These are phyloP conservation scores for Zalophus californianus DNA, from an alignment of 2,797 vertebrate species.

Conservation along the genomic window DNA sequence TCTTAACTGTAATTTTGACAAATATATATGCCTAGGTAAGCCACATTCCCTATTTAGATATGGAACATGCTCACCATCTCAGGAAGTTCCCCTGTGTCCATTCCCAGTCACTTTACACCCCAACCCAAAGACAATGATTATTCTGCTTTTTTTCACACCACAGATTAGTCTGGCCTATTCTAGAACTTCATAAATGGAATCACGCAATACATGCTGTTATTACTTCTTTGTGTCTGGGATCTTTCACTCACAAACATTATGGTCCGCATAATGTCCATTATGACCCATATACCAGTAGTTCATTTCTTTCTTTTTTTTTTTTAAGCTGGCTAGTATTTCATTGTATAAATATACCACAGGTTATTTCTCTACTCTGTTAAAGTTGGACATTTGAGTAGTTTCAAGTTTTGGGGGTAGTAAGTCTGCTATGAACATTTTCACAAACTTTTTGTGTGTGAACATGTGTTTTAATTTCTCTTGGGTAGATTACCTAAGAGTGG, in stretches of 20 bases:
- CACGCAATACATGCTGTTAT: not conserved
- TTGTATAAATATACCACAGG: not conserved
- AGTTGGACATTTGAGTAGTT: not conserved
- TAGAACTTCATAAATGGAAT: constrained; percentile 12
- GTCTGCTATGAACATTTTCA: not conserved
- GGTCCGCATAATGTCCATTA: not conserved
- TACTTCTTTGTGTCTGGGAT: not conserved
- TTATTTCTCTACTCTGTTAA: constrained; percentile 7
- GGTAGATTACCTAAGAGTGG: not conserved
- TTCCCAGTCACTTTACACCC: not conserved
- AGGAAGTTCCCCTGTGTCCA: not conserved
- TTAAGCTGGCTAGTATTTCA: not conserved
- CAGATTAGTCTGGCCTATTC: not conserved
- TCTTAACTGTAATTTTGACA: not conserved
- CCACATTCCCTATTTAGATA: not conserved
- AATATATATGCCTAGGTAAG: not conserved
- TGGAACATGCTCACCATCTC: not conserved
- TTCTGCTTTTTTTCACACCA: not conserved
- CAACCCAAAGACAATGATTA: not conserved
- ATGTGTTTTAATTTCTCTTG: constrained; percentile 8
- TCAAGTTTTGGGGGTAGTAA: not conserved
- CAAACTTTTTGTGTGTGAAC: not conserved
- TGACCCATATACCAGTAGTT: not conserved
- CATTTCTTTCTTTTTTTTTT: not conserved
- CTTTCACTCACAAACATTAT: not conserved